These are phyloP conservation scores for Pristionchus exspectatus DNA, from an alignment of 2,888 invertebrate genomes.

Conservation along the genomic window DNA sequence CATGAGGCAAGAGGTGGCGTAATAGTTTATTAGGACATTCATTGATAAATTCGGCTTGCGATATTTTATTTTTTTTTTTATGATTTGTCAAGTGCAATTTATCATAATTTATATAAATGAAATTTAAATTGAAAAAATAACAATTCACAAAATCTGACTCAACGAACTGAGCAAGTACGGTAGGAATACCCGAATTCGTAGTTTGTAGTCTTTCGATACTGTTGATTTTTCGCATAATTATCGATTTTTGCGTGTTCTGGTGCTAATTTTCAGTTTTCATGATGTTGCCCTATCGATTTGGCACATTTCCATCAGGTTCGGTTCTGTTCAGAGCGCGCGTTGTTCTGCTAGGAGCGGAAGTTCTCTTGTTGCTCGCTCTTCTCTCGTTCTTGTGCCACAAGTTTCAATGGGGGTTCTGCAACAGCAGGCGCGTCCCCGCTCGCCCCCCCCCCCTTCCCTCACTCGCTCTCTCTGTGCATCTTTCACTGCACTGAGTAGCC, in stretches of 20 bases:
- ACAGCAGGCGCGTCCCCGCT: background rate
- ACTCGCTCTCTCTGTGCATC: constrained; percentile 8
- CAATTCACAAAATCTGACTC: background rate
- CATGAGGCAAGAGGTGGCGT: too few relatives aligned
- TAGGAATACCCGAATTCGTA: background rate
- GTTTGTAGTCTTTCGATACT: constrained; percentile 5
- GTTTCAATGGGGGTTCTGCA: constrained; percentile 12
- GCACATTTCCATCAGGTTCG: background rate
- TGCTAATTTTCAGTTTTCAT: constrained; percentile 15
- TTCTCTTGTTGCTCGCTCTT: background rate
- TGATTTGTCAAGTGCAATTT: too few relatives aligned
- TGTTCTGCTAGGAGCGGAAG: background rate
- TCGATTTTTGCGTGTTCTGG: background rate
- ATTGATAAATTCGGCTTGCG: too few relatives aligned
- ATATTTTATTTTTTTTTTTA: too few relatives aligned
- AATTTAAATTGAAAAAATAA: background rate
- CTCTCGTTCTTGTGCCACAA: constrained; percentile 5
- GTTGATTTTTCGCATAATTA: background rate
- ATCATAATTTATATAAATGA: background rate
- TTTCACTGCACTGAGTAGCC: background rate
- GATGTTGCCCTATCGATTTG: background rate
- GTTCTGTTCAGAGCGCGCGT: background rate
- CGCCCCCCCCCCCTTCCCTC: background rate
- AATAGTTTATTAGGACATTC: too few relatives aligned
- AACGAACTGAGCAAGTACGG: background rate